These are phyloP conservation scores for Strongylocentrotus purpuratus DNA, from an alignment of 35 echinoderm and acorn worm genomes.

Conservation along the genomic window DNA sequence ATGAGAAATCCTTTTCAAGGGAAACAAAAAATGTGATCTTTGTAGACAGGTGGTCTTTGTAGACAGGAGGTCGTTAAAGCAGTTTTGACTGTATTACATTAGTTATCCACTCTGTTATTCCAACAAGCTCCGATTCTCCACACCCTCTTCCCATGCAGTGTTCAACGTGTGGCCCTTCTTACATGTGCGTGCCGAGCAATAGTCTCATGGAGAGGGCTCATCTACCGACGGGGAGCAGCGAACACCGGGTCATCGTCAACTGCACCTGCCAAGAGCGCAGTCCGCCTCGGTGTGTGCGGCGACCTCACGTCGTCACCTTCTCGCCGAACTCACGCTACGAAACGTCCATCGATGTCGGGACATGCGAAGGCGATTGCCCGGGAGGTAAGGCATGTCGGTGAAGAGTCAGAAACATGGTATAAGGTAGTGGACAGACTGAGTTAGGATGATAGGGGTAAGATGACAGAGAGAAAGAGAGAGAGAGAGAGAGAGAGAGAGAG, in stretches of 20 bases:
- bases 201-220: neutral
- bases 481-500: no score
- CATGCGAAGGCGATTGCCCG: conserved; percentile 6
- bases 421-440: no score
- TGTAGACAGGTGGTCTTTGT: no score
- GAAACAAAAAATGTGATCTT: no score
- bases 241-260: neutral
- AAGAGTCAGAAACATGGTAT: no score
- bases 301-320: conserved; percentile 32
- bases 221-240: conserved; percentile 17
- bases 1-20: no score
- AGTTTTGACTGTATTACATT: no score
- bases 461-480: no score
- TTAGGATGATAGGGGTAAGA: no score
- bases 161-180: neutral
- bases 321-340: conserved; percentile 52
- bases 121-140: no score
- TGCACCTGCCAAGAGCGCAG: neutral
- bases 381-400: neutral
- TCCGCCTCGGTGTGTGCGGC: conserved; percentile 38
- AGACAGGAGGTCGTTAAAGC: no score
- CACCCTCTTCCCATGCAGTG: neutral
- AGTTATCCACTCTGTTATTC: no score
- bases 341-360: conserved; percentile 56
- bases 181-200: neutral